Evolutionary conservation across 2,797 vertebrate species (phyloP).

Genomic region (Coendou prehensilis): DNA sequence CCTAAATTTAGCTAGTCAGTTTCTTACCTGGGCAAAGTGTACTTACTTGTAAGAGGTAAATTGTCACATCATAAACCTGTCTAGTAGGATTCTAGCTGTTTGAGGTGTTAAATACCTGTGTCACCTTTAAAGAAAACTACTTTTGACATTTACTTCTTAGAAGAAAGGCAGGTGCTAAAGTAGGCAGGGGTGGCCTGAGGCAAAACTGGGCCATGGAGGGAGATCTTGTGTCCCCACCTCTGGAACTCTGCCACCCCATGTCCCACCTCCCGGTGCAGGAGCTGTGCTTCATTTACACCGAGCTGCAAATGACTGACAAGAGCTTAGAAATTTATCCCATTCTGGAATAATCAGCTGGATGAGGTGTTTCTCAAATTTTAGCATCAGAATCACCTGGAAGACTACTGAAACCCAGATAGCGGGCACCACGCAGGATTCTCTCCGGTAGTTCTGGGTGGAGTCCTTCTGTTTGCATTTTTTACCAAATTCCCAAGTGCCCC

Average conservation of each 20-base stretch:
- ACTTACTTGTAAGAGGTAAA: slow-evolving; percentile 84
- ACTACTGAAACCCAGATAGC: neutral
- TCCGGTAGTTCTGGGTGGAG: neutral
- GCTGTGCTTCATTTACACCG: neutral
- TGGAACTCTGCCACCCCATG: accelerated
- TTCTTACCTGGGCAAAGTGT: slow-evolving; percentile 78
- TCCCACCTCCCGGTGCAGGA: neutral
- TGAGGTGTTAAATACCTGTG: slow-evolving; percentile 81
- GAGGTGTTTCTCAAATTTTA: neutral
- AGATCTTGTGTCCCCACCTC: neutral
- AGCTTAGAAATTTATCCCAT: neutral
- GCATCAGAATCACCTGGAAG: neutral
- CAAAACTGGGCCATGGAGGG: neutral
- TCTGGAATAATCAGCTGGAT: neutral
- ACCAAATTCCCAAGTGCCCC: neutral
- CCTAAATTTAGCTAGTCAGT: slow-evolving; percentile 78
- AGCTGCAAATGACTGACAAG: no score
- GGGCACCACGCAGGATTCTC: neutral
- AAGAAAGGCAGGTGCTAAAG: slow-evolving; percentile 70
- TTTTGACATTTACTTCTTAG: slow-evolving; percentile 81
- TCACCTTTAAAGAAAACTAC: slow-evolving; percentile 83
- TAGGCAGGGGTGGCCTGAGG: slow-evolving; percentile 54
- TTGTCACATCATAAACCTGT: slow-evolving; percentile 82
- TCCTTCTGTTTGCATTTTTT: neutral
- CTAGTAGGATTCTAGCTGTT: slow-evolving; percentile 74